Base-by-base conservation (phyloP, 2,797 vertebrate species). In the Myotis vivesi region DNA sequence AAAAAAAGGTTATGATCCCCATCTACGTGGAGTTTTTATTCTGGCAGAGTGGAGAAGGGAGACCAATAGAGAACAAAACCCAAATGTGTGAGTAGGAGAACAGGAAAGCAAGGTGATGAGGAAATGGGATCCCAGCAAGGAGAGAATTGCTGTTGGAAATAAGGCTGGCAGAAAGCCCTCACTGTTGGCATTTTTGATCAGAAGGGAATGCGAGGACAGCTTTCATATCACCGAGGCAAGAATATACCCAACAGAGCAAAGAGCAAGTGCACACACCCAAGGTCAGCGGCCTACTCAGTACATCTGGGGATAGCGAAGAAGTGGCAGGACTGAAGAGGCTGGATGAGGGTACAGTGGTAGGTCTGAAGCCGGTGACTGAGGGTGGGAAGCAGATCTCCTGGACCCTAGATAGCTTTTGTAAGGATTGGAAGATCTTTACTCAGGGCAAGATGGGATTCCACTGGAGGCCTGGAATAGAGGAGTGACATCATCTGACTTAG, bases 291-390 rank as follows among this genome's bases (percentile, higher is more conserved):
- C 72, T 36, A 33, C 25, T 72, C 8, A n/a, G 64, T 2, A 9
- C 6, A 3, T 22, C 23, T 41, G n/a, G 41, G 66, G 11, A 64
- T n/a, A 25, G 49, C 19, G 66, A 23, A 23, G 23, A 33, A 33
- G 55, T 0, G 0, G 19, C 10, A 10, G 4, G 46, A 36, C 33
- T 8, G 12, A n/a, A 44, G 10, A 0, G 55, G 69, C 4, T 59
- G 19, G 53, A 23, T 13, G 38, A 51, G 10, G 55, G 17, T 20
- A 23, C 64, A 10, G 53, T 11, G 25, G 6, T 16, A n/a, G 11
- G 41, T 36, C 44, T 1, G 62, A n/a, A 38, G 38, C 55, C 64
- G 3, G 22, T 6, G 59, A 23, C 2, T 5, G 4, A 41, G 9
- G 11, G 1, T 7, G 16, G 36, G n/a, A 69, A 71, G 36, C 46